phyloP scores from a whole-genome alignment of 1,140 invertebrate species.

The Drosophila pandora region DNA sequence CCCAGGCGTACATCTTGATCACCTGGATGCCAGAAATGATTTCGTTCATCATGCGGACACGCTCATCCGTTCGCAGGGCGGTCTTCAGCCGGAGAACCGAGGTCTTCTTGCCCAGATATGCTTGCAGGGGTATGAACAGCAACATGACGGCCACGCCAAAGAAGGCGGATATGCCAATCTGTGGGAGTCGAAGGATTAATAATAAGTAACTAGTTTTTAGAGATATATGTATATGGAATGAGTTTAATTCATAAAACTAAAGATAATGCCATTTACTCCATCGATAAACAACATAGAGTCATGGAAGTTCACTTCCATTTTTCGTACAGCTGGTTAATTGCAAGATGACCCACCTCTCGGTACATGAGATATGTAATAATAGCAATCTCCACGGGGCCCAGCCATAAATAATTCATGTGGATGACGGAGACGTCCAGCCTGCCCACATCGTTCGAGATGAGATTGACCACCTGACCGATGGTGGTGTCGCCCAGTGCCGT shows the following conservation, averaged over 20 bases:
- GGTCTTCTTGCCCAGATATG: constrained; percentile 89
- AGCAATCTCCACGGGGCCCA: constrained; percentile 92
- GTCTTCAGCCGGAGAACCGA: constrained; percentile 88
- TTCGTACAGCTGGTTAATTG: not conserved
- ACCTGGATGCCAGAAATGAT: constrained; percentile 95
- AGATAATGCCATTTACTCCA: too few species aligned
- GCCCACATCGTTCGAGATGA: constrained; percentile 95
- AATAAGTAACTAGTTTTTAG: too few species aligned
- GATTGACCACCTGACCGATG: constrained; percentile 94
- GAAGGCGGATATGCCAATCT: constrained; percentile 89
- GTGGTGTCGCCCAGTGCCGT: constrained; percentile 90
- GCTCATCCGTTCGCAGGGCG: constrained; percentile 91
- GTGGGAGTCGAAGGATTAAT: constrained; percentile 6
- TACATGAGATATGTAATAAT: constrained; percentile 92
- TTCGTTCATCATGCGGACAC: constrained; percentile 95
- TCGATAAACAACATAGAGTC: not conserved
- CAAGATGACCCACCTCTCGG: constrained; percentile 81
- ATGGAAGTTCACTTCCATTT: not conserved
- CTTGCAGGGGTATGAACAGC: constrained; percentile 93
- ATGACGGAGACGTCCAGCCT: constrained; percentile 88
- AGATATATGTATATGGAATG: not conserved
- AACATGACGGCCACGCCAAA: constrained; percentile 91
- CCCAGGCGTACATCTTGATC: constrained; percentile 97
- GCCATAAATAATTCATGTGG: constrained; percentile 91
- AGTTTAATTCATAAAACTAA: not conserved